phyloP scores from a whole-genome alignment of 2,113 vertebrate species.

The Propithecus coquereli region DNA sequence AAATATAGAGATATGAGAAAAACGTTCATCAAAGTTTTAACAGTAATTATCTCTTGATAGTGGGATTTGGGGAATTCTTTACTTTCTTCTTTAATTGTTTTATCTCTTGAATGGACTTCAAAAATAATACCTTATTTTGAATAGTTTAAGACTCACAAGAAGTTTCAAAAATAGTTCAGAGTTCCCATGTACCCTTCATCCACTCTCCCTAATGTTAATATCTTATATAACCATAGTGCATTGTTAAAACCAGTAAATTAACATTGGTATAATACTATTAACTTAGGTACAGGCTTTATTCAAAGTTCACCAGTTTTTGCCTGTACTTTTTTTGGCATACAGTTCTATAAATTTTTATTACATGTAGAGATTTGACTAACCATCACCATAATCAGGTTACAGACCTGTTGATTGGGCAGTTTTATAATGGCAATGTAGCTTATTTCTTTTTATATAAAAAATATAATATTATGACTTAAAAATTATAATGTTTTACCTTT shows the following conservation, averaged over 20 bases:
- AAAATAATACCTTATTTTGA: neutral
- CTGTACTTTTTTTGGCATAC: neutral
- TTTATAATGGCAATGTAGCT: neutral
- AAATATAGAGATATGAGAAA: neutral
- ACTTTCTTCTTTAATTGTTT: neutral
- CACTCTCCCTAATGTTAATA: neutral
- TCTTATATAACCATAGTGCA: neutral
- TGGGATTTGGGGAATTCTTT: neutral
- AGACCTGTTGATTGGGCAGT: neutral
- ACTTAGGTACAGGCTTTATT: neutral
- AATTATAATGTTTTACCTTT: neutral
- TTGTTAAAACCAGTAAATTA: neutral
- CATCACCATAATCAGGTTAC: neutral
- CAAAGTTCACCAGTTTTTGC: neutral
- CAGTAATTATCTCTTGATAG: neutral
- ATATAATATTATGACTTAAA: neutral
- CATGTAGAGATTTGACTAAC: neutral
- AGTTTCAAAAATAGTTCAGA: neutral
- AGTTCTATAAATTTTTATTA: conserved; percentile 10
- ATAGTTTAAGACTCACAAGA: neutral
- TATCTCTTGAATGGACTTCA: neutral
- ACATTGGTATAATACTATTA: neutral
- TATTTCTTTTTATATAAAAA: conserved; percentile 23
- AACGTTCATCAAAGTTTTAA: neutral
- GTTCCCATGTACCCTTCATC: neutral